Base-by-base conservation (phyloP, 1,140 invertebrate genomes). In the Panulirus ornatus region DNA sequence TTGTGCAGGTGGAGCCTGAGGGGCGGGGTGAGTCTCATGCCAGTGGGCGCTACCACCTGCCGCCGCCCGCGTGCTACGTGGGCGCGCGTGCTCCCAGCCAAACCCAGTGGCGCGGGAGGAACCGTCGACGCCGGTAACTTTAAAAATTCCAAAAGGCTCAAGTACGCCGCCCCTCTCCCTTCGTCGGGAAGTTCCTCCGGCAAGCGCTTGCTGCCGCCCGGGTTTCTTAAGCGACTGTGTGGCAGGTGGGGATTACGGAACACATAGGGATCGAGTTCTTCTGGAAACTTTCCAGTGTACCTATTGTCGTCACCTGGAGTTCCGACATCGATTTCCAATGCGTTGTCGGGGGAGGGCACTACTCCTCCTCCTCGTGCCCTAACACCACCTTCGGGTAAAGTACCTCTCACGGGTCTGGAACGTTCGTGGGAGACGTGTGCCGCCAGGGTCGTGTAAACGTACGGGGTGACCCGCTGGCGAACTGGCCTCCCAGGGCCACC, bases 11-110 rank as follows among this genome's bases (percentile, higher is more conserved):
- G 75, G 30, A 78, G 44, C 40, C 40, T 78, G 22, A 78, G 40
- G 75, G 75, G 75, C 40, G 75, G 40, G n/a, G 75, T 78, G 40
- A 78, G 75, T 47, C 30, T 78, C 9, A 78, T 14, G 40, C 11
- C 22, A 19, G 40, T 78, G 19, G 75, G 40, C 75, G 75, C 22
- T 40, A 47, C 40, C n/a, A 78, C 36, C 22, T 78, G 75, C 27
- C 44, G 19, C 40, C 40, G 14, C 40, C 22, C 22, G 14, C 22
- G n/a, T 2, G 75, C 22, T 11, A 66, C n/a, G n/a, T 66, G 58
- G n/a, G 58, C 58, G n/a, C n/a, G n/a, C 5, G 58, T 66, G 27
- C 58, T 58, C 2, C 54, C 54, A 3, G 22, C 6, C 58, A 66
- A 5, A 66, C 58, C n/a, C 44, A 11, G 5, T 14, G 14, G n/a